Base-by-base conservation (phyloP, 2,888 invertebrate genomes). In the Lycia hirtaria region DNA sequence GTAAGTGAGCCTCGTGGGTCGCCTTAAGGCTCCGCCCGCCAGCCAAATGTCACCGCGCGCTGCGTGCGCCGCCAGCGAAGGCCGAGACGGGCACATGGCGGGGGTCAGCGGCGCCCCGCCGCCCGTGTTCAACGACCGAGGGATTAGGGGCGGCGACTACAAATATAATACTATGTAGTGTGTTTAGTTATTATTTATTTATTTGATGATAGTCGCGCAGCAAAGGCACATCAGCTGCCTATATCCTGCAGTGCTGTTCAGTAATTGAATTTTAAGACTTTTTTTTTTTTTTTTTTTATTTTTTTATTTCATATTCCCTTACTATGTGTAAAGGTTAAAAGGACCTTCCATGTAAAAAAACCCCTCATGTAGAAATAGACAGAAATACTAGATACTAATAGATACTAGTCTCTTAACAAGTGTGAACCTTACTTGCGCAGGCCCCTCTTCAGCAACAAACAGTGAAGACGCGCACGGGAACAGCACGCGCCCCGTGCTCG, bases 41-140 rank as follows among this genome's bases (percentile, higher is more conserved):
- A 98, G 95, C 96, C 98, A 98, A 62, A 99, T 94, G 91, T 99
- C 98, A 43, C 96, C 96, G 56, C 97, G 94, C 65, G 97, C 96
- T 10, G 98, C 96, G 88, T 97, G 98, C 1, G 98, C 98, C 50
- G 98, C 96, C 49, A 99, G 92, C 75, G 97, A 94, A 0, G 88
- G 83, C 20, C 96, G 95, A 60, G 94, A 93, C 0, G 97, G 97
- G 75, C 97, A 97, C 87, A 92, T 84, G 1, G 90, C 88, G 0
- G 92, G 92, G 1, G 89, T 89, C 0, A 92, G 76, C 0, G 92
- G 86, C 0, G 92, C 89, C 2, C 92, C 92, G 38, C 91, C 88
- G 2, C 92, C 91, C 2, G 90, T 88, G 59, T 71, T 75, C 0
- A 92, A 74, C 0, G 87, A 85, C 0, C 88, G 85, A 0, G 92